Percentiles rank a stretch among this genome's conserved stretches.
Evolutionary conservation across 2,113 vertebrate species (phyloP).

Genomic region (Telmatochromis sp.): DNA sequence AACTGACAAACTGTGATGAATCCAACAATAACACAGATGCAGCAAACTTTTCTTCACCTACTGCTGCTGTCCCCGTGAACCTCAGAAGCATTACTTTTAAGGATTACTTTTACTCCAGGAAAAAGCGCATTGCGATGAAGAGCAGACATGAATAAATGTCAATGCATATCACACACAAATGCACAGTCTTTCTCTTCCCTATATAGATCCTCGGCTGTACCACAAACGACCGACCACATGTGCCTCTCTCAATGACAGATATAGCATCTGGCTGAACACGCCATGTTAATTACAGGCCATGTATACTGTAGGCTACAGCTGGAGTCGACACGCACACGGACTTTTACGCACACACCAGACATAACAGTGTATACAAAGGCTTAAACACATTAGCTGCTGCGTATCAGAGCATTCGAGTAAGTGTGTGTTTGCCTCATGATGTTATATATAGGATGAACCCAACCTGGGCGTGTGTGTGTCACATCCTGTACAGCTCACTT

Average conservation of each 20-base stretch:
- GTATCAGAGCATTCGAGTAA: not conserved
- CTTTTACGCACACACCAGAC: not conserved
- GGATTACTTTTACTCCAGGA: not conserved
- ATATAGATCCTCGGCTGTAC: slow-evolving; percentile 19
- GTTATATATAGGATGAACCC: not conserved
- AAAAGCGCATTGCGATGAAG: not conserved
- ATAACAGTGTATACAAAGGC: slow-evolving; percentile 1
- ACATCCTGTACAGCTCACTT: not conserved
- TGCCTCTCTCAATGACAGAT: slow-evolving; percentile 46
- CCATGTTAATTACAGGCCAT: slow-evolving; percentile 60
- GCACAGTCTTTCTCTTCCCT: not conserved
- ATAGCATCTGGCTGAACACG: slow-evolving; percentile 57
- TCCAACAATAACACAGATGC: not conserved
- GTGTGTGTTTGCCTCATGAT: not conserved
- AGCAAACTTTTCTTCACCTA: not conserved
- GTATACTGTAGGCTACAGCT: slow-evolving; percentile 15
- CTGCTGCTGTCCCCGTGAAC: not conserved
- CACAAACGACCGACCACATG: slow-evolving; percentile 43
- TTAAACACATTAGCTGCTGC: not conserved
- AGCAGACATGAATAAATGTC: not conserved
- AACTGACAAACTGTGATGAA: not conserved
- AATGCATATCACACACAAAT: not conserved
- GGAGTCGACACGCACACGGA: not conserved
- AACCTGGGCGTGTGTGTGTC: not conserved
- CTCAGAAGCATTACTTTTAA: not conserved